Percentiles rank a stretch among this genome's conserved stretches.
phyloP scores from a whole-genome alignment of 1,140 invertebrate species.

The Antheraea mylitta region DNA sequence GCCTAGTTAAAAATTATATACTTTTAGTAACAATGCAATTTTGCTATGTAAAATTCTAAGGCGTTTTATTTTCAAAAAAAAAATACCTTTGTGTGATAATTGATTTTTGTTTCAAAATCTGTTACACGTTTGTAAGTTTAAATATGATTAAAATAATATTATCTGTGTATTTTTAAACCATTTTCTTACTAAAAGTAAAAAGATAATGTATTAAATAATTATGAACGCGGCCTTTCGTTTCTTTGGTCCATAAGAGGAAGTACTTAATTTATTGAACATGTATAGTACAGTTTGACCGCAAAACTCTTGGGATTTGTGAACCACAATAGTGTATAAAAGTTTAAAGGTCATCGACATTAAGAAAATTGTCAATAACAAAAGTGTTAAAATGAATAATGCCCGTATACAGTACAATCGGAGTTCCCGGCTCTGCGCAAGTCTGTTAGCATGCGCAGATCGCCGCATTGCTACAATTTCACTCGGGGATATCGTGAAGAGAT shows the following conservation, averaged over 20 bases:
- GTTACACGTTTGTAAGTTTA: too few relatives aligned
- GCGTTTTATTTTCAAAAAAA: too few relatives aligned
- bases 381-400: conserved; percentile 53
- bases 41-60: too few relatives aligned
- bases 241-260: not conserved
- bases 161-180: not conserved
- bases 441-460: conserved; percentile 69
- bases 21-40: too few relatives aligned
- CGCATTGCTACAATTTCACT: conserved; percentile 73
- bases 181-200: not conserved
- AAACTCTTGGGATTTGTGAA: not conserved
- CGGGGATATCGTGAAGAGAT: conserved; percentile 44
- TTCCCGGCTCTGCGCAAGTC: conserved; percentile 59
- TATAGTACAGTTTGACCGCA: not conserved
- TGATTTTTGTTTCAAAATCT: too few relatives aligned
- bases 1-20: too few relatives aligned
- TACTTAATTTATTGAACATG: not conserved
- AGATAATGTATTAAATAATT: not conserved
- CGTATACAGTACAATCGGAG: conserved; percentile 23
- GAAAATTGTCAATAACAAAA: conserved; percentile 68
- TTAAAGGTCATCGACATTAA: conserved; percentile 57
- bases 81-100: too few relatives aligned
- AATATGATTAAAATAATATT: too few relatives aligned
- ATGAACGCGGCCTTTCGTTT: not conserved
- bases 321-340: not conserved